Conservation (phyloP, 2,113 vertebrate species). For the Tachysurus fulvidraco region DNA sequence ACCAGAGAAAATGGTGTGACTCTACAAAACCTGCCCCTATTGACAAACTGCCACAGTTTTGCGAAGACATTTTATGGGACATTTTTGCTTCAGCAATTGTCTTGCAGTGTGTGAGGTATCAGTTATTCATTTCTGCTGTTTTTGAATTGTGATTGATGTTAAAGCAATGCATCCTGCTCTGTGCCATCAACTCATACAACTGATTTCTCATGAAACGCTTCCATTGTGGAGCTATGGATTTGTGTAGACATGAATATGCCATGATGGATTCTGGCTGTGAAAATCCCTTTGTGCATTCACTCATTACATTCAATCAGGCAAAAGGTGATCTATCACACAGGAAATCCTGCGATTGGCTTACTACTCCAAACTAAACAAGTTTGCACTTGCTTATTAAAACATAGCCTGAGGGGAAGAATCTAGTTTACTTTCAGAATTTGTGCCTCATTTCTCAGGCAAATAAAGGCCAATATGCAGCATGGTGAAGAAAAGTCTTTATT, state of each 20-base stretch:
- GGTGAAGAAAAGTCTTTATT: slow-evolving; percentile 2
- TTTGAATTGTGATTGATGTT: background rate
- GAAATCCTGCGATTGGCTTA: slow-evolving; percentile 52
- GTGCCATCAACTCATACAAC: background rate
- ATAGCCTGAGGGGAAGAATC: slow-evolving; percentile 45
- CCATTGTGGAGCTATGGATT: background rate
- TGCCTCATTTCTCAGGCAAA: slow-evolving; percentile 38
- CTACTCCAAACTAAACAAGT: slow-evolving; percentile 48
- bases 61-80: background rate
- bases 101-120: background rate
- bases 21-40: background rate
- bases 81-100: background rate
- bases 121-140: background rate
- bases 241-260: slow-evolving; percentile 35
- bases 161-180: background rate
- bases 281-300: slow-evolving; percentile 39
- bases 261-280: slow-evolving; percentile 43
- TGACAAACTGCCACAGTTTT: background rate
- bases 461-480: slow-evolving; percentile 24
- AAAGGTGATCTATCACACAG: slow-evolving; percentile 57
- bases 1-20: background rate
- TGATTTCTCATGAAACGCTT: background rate
- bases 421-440: slow-evolving; percentile 47
- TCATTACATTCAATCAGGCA: slow-evolving; percentile 50
- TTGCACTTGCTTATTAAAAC: slow-evolving; percentile 54